Evolutionary conservation across 2,888 invertebrate genomes (phyloP), one percentile per base, ranked within the genome.

Genomic region (Brachynemurus nebulosus): DNA sequence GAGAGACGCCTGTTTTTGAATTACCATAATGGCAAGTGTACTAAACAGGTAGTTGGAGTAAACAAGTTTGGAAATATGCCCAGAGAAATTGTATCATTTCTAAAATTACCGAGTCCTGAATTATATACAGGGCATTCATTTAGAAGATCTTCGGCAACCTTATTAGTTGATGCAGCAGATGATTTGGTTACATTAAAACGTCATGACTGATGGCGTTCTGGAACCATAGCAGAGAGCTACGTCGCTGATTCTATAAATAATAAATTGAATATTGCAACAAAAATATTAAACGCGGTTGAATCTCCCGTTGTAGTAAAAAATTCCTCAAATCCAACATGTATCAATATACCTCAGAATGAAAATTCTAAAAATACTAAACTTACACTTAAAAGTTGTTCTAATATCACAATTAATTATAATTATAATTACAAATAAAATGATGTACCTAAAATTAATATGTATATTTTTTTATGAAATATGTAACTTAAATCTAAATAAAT

Each of bases 21-120:
- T 16, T 37, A n/a, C 37, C 37, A 37, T 6, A 37, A 37, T 37
- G 37, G 37, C 5, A 37, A 37, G 11, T 37, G 37, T 17, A 37
- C 37, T 14, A 37, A 18, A 12, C 37, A 37, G 11, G 37, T 37
- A 8, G 18, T 37, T 17, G 37, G 37, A 6, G 18, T 37, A 37
- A 37, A 37, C 9, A 12, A 12, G 8, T 16, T 37, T 37, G 37
- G 37, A 8, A n/a, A n/a, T 7, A 37, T 37, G 14, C 37, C 14
- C n/a, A 37, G 18, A 16, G 16, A 16, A 37, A 37, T 37, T 6
- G 37, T 18, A 16, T 17, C 6, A 17, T 37, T 16, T 17, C 17
- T 37, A 8, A 17, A 17, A 37, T 9, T 37, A 12, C 37, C 37
- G 5, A 18, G 18, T 9, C 16, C 37, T 9, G 7, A 14, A n/a